Evolutionary conservation across 2,113 vertebrate genomes (phyloP).

Genomic region (Irena cyanogastra): DNA sequence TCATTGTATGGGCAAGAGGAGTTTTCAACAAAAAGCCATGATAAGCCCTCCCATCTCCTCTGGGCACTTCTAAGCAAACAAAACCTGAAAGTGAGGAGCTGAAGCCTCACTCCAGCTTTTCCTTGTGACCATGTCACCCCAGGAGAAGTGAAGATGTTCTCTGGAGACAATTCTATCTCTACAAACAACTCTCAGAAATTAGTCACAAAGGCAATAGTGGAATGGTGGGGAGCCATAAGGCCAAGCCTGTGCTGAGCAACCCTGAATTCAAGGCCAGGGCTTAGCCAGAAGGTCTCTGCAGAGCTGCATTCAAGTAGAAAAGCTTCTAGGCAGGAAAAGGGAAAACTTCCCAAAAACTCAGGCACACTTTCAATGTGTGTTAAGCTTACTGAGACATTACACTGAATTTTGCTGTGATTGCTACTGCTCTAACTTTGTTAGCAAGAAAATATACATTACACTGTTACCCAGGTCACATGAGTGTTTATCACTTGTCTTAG

Average conservation of each 20-base stretch:
- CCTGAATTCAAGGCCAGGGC: not conserved
- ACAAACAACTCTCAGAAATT: not conserved
- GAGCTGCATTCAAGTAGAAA: not conserved
- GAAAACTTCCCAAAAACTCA: not conserved
- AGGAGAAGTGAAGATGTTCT: not conserved
- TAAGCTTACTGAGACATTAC: not conserved
- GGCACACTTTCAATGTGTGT: accelerated
- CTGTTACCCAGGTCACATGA: not conserved
- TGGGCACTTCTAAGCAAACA: not conserved
- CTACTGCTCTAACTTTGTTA: not conserved
- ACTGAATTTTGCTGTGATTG: not conserved
- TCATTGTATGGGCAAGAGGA: accelerated
- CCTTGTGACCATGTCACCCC: not conserved
- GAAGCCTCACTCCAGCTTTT: not conserved
- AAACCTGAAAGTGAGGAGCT: not conserved
- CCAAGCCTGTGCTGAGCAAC: not conserved
- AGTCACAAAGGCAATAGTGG: not conserved
- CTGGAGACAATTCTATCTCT: not conserved
- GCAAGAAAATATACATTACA: not conserved
- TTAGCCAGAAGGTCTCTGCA: not conserved
- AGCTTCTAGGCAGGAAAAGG: not conserved
- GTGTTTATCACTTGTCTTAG: not conserved
- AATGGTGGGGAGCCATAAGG: not conserved
- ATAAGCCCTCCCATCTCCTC: not conserved
- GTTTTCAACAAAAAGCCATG: not conserved